phyloP scores from a whole-genome alignment of 2,888 invertebrate genomes.

The Pedicia rivosa region DNA sequence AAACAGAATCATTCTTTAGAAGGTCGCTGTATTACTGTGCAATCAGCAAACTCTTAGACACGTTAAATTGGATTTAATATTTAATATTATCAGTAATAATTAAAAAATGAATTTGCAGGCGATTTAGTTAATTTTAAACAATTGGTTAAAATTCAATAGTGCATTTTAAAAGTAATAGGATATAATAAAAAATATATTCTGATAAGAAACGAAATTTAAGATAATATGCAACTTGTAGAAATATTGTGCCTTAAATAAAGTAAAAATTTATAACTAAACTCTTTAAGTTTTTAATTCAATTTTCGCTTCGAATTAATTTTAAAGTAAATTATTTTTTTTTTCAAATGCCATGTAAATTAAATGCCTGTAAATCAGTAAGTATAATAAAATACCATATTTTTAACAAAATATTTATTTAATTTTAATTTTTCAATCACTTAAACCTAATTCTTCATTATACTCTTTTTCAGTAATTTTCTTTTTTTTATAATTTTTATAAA shows the following conservation, averaged over 20 bases:
- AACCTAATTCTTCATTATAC: constrained; percentile 45
- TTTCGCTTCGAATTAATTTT: no score
- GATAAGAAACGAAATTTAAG: no score
- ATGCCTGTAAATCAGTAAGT: no score
- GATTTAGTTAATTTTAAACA: background rate
- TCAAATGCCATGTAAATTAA: no score
- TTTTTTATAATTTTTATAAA: constrained; percentile 75
- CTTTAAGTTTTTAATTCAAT: background rate
- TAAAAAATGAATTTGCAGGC: background rate
- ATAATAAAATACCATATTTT: no score
- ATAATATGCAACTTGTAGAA: no score
- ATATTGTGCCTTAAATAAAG: constrained; percentile 2
- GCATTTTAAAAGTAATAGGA: no score
- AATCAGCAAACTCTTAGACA: constrained; percentile 31
- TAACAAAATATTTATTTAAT: no score
- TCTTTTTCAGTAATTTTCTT: constrained; percentile 58
- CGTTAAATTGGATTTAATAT: background rate
- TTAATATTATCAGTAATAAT: background rate
- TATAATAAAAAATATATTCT: no score
- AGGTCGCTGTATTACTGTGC: constrained; percentile 45
- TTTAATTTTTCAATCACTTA: constrained; percentile 14
- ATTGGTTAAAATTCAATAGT: no score
- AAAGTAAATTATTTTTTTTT: no score
- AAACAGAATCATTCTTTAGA: constrained; percentile 48
- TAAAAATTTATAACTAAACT: background rate